Percentiles rank a stretch among this genome's conserved stretches.
These are phyloP conservation scores for Hemitrygon akajei DNA, from an alignment of 2,797 vertebrate species.

Conservation along the genomic window DNA sequence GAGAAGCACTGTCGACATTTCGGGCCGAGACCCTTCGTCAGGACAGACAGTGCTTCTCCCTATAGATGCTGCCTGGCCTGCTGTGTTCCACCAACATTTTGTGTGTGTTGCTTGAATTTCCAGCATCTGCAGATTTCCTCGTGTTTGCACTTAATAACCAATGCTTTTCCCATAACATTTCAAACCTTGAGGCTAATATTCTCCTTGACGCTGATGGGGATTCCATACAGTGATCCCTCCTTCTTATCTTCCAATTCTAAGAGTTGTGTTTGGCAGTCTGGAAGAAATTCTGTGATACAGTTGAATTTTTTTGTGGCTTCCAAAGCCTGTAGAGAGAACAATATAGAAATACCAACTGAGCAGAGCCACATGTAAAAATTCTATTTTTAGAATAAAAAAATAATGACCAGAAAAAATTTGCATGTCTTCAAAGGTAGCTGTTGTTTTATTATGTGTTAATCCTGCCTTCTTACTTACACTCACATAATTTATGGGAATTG, in stretches of 20 bases:
- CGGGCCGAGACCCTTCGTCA: too few species aligned
- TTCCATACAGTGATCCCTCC: conserved; percentile 66
- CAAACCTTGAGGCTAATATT: conserved; percentile 62
- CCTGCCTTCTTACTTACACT: neutral
- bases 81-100: too few species aligned
- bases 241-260: conserved; percentile 48
- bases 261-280: conserved; percentile 62
- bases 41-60: too few species aligned
- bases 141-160: too few species aligned
- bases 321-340: conserved; percentile 56
- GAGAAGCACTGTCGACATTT: too few species aligned
- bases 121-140: too few species aligned
- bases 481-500: neutral
- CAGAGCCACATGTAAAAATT: neutral
- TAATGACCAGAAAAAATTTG: neutral
- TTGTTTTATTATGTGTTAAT: neutral
- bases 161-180: neutral
- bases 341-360: neutral
- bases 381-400: neutral
- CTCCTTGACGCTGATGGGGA: conserved; percentile 80
- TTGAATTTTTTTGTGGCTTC: conserved; percentile 63
- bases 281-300: conserved; percentile 63
- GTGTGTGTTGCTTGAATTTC: too few species aligned
- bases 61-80: too few species aligned
- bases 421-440: neutral